Evolutionary conservation across 2,797 vertebrate species (phyloP).

Genomic region (Saxicola maurus): DNA sequence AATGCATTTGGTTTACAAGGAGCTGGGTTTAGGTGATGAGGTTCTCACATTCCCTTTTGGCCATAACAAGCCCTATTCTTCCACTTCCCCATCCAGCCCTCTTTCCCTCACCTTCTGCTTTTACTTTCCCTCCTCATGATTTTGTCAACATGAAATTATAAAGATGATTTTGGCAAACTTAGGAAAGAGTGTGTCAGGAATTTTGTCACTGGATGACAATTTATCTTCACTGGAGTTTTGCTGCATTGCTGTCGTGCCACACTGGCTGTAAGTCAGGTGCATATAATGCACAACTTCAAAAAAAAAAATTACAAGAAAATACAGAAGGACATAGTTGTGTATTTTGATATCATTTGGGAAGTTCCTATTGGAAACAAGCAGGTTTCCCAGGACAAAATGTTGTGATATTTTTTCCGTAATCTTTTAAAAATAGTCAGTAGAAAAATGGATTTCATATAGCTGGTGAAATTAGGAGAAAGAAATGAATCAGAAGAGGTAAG

Average conservation of each 20-base stretch:
- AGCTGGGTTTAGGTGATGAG: background rate
- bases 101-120: background rate
- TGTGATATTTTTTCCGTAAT: background rate
- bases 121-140: background rate
- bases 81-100: background rate
- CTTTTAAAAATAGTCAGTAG: background rate
- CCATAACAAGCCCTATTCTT: background rate
- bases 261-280: background rate
- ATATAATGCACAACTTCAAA: background rate
- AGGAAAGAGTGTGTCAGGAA: background rate
- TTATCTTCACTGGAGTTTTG: background rate
- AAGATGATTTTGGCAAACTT: background rate
- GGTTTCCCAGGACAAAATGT: background rate
- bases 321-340: background rate
- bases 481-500: background rate
- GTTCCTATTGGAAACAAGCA: background rate
- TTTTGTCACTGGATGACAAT: background rate
- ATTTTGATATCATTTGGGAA: background rate
- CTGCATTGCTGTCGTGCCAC: background rate
- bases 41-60: background rate
- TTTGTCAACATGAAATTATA: background rate
- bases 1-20: background rate
- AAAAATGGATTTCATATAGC: background rate
- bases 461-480: background rate
- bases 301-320: background rate